Base-by-base conservation (phyloP, 2,113 vertebrate species). In the Plestiodon gilberti region DNA sequence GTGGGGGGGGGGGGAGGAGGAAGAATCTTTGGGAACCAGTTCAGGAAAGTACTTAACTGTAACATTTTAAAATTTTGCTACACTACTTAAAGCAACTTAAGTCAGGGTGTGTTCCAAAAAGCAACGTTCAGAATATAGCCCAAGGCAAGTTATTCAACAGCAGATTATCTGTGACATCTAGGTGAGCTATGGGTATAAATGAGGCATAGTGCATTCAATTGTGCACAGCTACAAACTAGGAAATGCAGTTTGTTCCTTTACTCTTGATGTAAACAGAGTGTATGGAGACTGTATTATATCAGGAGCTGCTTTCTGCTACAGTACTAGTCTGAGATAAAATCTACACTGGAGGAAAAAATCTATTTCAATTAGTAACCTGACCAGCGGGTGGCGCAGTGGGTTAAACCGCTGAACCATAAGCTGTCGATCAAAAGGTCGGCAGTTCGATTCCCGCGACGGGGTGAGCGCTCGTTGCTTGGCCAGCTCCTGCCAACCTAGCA, bases 71-170 rank as follows among this genome's bases (percentile, higher is more conserved):
- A 43, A 65, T 0, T 4, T 61, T 83, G 85, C 83, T 87, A 81
- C 0, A 0, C 8, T 84, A 48, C 90, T 89, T 87, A 33, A 84
- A 88, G 0, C 22, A 82, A 38, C 87, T 90, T 87, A 38, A 84
- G 84, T 92, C 77, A 89, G 35, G 33, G 88, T 83, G 59, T 57
- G 35, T 55, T 88, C 59, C 38, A n/a, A 82, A 87, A 93, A 91
- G 85, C 81, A n/a, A 85, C 7, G n/a, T 67, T 14, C 59, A 85
- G 48, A 86, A 91, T 88, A 87, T 4, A 73, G 62, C 78, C 88
- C 83, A 48, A 89, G 86, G 75, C 75, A 85, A 83, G 2, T 82
- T 91, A 81, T 2, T 85, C 10, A 30, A 20, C 57, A 71, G 17
- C 59, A 48, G 40, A 84, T 82, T 43, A 88, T 81, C 33, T 59